phyloP scores from a whole-genome alignment of 2,113 vertebrate species.

The Ochotona princeps region DNA sequence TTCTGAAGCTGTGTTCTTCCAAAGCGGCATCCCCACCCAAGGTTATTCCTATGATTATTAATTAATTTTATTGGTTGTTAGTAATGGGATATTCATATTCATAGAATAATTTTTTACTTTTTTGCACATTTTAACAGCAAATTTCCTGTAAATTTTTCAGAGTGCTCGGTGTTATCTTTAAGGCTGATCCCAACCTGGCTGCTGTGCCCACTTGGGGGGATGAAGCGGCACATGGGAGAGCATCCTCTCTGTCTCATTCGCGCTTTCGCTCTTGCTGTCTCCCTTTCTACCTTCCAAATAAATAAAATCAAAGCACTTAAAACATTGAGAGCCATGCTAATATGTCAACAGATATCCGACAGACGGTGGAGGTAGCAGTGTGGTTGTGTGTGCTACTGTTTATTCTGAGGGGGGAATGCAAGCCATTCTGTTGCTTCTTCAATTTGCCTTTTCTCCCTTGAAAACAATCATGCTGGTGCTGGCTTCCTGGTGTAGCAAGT shows the following conservation, averaged over 20 bases:
- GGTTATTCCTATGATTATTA: neutral
- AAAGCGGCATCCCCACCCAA: neutral
- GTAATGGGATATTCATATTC: neutral
- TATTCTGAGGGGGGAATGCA: neutral
- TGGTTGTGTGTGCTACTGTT: neutral
- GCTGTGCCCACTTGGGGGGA: no score
- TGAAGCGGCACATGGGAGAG: no score
- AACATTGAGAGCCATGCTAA: no score
- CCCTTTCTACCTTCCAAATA: no score
- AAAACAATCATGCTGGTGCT: neutral
- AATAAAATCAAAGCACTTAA: no score
- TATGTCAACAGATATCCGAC: no score
- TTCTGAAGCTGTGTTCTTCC: neutral
- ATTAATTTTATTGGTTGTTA: neutral
- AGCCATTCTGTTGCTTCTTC: neutral
- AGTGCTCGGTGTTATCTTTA: no score
- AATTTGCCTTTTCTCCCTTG: neutral
- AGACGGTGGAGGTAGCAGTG: no score
- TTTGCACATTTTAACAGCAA: neutral
- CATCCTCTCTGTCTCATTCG: no score
- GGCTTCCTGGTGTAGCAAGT: no score
- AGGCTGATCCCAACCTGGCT: no score
- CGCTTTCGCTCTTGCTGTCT: no score
- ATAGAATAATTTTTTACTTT: slow-evolving; percentile 11
- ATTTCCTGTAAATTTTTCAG: neutral